Evolutionary conservation across 1,140 invertebrate genomes (phyloP).

Genomic region (Bombus huntii): DNA sequence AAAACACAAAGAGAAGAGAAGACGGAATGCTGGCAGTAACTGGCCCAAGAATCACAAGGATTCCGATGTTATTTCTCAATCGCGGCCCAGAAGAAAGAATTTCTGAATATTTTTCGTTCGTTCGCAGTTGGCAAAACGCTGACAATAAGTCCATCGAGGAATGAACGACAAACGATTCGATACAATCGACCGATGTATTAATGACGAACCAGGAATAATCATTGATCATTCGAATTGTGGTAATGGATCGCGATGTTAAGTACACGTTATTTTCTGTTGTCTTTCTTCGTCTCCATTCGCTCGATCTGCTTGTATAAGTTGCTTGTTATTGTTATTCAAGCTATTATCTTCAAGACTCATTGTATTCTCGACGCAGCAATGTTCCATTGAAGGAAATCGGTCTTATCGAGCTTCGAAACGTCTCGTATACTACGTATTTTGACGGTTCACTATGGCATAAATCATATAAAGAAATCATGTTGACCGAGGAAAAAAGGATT

Average conservation of each 20-base stretch:
- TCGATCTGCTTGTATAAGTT: too few relatives aligned
- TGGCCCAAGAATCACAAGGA: neutral
- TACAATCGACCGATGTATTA: neutral
- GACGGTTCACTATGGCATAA: neutral
- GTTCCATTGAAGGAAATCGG: neutral
- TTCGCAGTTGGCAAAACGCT: neutral
- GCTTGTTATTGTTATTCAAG: neutral
- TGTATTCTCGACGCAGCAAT: neutral
- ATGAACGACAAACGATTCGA: neutral
- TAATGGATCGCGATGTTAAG: neutral
- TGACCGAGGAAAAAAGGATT: neutral
- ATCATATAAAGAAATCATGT: neutral
- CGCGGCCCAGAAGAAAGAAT: neutral
- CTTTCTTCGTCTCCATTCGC: too few relatives aligned
- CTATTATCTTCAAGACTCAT: neutral
- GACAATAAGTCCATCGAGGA: neutral
- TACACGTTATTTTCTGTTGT: neutral
- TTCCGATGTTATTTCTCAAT: slow-evolving; percentile 10
- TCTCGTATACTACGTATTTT: neutral
- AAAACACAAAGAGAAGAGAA: too few relatives aligned
- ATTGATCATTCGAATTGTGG: neutral
- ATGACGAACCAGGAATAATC: neutral
- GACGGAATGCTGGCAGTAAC: neutral
- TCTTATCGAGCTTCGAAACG: neutral
- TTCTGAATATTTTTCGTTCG: neutral